Conservation (phyloP, 2,113 vertebrate genomes). For the Ascaphus truei region DNA sequence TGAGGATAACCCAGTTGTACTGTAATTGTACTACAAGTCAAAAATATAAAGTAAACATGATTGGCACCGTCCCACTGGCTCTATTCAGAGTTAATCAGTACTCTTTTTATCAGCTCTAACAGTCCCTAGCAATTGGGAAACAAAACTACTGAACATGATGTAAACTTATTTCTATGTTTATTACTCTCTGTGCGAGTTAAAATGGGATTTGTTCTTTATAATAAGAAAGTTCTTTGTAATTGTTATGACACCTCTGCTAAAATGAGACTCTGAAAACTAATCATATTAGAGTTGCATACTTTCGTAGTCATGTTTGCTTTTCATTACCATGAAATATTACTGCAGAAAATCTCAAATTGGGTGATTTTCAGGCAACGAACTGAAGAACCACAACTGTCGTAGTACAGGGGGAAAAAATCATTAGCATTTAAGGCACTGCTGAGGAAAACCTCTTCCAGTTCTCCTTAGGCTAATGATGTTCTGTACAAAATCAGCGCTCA, state of each 20-base stretch:
- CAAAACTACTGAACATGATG: background rate
- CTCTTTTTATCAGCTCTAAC: background rate
- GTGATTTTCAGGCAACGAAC: conserved; percentile 48
- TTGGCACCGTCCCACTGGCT: background rate
- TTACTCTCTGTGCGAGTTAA: background rate
- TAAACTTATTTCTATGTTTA: background rate
- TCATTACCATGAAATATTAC: conserved; percentile 43
- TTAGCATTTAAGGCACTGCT: conserved; percentile 20
- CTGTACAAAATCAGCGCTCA: background rate
- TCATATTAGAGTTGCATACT: conserved; percentile 38
- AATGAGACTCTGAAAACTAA: conserved; percentile 23
- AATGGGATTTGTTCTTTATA: conserved; percentile 12
- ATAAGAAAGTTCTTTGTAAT: conserved; percentile 27
- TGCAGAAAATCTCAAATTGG: conserved; percentile 50
- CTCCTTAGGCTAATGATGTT: conserved; percentile 5
- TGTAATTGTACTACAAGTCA: too few species aligned
- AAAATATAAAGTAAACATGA: too few species aligned
- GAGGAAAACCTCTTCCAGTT: conserved; percentile 18
- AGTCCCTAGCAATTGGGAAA: conserved; percentile 7
- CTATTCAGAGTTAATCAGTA: background rate
- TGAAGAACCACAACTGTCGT: conserved; percentile 38
- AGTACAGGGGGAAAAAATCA: conserved; percentile 45
- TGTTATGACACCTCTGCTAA: conserved; percentile 32
- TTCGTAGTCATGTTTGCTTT: conserved; percentile 54
- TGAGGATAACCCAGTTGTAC: background rate